phyloP scores from a whole-genome alignment of 2,797 vertebrate genomes.

The Gymnocypris eckloni region DNA sequence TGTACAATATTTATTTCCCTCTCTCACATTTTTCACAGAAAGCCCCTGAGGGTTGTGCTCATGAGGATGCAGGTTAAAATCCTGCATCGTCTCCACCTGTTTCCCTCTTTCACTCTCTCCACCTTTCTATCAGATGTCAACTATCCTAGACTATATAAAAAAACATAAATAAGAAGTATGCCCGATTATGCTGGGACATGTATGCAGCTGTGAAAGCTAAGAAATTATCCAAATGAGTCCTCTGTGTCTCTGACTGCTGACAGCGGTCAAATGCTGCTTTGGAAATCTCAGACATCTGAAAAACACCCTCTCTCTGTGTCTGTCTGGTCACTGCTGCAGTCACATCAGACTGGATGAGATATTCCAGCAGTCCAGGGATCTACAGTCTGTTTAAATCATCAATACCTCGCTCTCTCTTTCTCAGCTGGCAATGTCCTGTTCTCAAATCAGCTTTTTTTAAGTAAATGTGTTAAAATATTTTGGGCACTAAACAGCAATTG shows the following conservation, averaged over 20 bases:
- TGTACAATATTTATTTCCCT: background rate
- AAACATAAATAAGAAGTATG: background rate
- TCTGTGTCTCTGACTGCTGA: conserved; percentile 26
- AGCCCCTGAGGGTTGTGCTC: background rate
- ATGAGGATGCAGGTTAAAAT: background rate
- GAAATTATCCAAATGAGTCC: conserved; percentile 39
- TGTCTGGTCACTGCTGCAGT: background rate
- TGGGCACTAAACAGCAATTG: background rate
- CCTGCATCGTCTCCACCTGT: background rate
- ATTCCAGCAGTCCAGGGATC: conserved; percentile 28
- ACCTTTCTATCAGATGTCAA: conserved; percentile 5
- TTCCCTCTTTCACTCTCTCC: background rate
- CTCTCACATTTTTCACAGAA: background rate
- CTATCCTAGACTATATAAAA: background rate
- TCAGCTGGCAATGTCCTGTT: background rate
- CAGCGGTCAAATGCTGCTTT: conserved; percentile 37
- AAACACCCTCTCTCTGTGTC: conserved; percentile 1
- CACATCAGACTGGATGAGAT: conserved; percentile 9
- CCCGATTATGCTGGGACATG: background rate
- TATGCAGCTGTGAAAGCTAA: conserved; percentile 37
- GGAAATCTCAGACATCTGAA: conserved; percentile 34
- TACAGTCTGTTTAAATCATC: conserved; percentile 36
- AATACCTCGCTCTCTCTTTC: background rate
- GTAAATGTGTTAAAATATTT: conserved; percentile 8
- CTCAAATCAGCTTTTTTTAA: background rate